Evolutionary conservation across 2,113 vertebrate species (phyloP).

Genomic region (zebrafish (Danio rerio)): DNA sequence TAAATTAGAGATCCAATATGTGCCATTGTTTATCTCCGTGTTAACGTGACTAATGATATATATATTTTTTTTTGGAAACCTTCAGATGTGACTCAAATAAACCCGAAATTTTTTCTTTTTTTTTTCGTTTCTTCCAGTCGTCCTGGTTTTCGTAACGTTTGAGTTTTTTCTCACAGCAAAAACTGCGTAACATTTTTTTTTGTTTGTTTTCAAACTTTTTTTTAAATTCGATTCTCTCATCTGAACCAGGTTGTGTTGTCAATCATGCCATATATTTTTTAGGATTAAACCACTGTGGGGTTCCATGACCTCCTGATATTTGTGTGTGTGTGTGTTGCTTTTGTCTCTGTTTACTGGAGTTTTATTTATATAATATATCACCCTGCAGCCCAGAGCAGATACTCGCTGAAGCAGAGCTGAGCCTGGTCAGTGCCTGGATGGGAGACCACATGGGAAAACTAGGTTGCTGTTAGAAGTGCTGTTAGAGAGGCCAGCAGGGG

Average conservation of each 20-base stretch:
- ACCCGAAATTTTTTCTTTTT: conserved; percentile 62
- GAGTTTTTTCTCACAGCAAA: conserved; percentile 29
- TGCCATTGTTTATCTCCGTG: conserved; percentile 82
- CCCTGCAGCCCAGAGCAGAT: no score
- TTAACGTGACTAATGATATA: conserved; percentile 78
- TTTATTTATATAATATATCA: neutral
- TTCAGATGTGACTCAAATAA: conserved; percentile 65
- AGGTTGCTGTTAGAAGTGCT: no score
- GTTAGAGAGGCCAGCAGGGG: no score
- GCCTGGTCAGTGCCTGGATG: no score
- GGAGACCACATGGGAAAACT: no score
- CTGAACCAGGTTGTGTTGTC: conserved; percentile 72
- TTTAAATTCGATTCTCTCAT: conserved; percentile 48
- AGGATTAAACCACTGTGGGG: conserved; percentile 73
- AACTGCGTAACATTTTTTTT: conserved; percentile 60
- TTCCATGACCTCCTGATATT: conserved; percentile 60
- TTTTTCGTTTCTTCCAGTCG: neutral
- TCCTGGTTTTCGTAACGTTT: conserved; percentile 5
- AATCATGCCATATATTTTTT: conserved; percentile 76
- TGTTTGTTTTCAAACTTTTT: conserved; percentile 60
- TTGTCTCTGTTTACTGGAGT: neutral
- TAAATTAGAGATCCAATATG: conserved; percentile 76
- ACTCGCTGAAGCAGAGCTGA: no score
- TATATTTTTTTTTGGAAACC: conserved; percentile 51
- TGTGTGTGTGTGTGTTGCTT: neutral